Evolutionary conservation across 2,888 invertebrate species (phyloP).

Genomic region (Ophion slaviceki): DNA sequence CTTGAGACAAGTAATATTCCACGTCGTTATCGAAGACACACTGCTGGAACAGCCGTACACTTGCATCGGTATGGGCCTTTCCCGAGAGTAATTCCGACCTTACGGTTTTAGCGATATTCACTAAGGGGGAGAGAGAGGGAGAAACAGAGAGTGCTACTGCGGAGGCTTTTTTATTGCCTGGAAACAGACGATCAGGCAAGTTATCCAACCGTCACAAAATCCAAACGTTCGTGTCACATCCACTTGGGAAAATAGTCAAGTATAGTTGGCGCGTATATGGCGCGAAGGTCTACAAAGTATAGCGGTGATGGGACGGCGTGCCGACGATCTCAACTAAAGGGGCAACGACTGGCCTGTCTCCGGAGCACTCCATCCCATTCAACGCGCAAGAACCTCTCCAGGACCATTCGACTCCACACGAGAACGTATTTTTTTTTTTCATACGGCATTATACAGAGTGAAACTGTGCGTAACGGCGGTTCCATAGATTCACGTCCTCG

Average conservation of each 20-base stretch:
- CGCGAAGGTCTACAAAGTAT: constrained; percentile 18
- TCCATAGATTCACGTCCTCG: constrained; percentile 24
- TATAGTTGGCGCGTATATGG: constrained; percentile 2
- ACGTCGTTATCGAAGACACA: constrained; percentile 37
- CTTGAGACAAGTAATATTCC: constrained; percentile 40
- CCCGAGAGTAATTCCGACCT: constrained; percentile 15
- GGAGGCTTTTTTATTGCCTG: constrained; percentile 33
- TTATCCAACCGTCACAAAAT: constrained; percentile 24
- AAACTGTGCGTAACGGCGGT: constrained; percentile 31
- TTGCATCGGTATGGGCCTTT: background rate
- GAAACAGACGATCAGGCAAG: constrained; percentile 46
- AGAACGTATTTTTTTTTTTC: constrained; percentile 5
- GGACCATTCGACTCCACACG: constrained; percentile 11
- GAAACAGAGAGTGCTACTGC: background rate
- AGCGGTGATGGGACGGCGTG: constrained; percentile 4
- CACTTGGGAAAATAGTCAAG: constrained; percentile 6
- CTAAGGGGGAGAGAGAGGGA: background rate
- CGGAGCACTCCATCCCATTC: constrained; percentile 13
- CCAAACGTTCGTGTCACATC: constrained; percentile 1
- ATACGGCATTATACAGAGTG: background rate
- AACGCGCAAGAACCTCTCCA: background rate
- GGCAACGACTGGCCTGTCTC: background rate
- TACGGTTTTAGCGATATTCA: constrained; percentile 54
- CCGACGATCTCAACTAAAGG: constrained; percentile 17
- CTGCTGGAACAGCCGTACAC: constrained; percentile 27